A percentile compares a stretch with the other conserved stretches of the same genome.
Evolutionary conservation across 2,797 vertebrate genomes (phyloP).

Genomic region (Nothura maculosa): DNA sequence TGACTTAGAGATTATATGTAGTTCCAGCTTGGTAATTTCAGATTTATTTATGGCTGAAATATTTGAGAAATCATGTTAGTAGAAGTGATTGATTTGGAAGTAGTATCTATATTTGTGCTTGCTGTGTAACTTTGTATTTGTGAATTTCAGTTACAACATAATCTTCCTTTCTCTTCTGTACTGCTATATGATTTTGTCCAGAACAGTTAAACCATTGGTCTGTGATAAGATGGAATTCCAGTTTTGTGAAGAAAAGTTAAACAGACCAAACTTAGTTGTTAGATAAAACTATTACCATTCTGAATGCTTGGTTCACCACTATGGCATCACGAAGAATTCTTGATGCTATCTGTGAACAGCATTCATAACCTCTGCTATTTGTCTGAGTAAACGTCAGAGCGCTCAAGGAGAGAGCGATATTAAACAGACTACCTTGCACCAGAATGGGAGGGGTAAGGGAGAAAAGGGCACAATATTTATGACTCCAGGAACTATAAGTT

Average conservation of each 20-base stretch:
- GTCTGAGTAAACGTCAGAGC: constrained; percentile 85
- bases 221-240: constrained; percentile 84
- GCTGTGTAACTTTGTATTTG: constrained; percentile 57
- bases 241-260: constrained; percentile 83
- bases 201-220: constrained; percentile 80
- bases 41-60: constrained; percentile 12
- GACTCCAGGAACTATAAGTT: constrained; percentile 84
- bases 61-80: neutral
- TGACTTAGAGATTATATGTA: neutral
- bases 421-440: constrained; percentile 85
- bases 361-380: constrained; percentile 86
- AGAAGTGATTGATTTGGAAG: constrained; percentile 4
- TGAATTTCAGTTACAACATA: constrained; percentile 71
- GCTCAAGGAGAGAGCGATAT: constrained; percentile 86
- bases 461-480: constrained; percentile 84
- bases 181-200: constrained; percentile 85
- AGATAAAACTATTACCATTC: constrained; percentile 82
- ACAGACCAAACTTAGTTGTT: constrained; percentile 82
- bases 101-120: constrained; percentile 26
- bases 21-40: neutral
- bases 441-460: constrained; percentile 78
- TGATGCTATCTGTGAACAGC: constrained; percentile 84
- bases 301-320: constrained; percentile 78
- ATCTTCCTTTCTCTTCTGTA: constrained; percentile 77
- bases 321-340: constrained; percentile 83